A percentile compares a stretch with the other conserved stretches of the same genome.
Evolutionary conservation across 2,113 vertebrate genomes (phyloP).

Genomic region (Paratilapia polleni): DNA sequence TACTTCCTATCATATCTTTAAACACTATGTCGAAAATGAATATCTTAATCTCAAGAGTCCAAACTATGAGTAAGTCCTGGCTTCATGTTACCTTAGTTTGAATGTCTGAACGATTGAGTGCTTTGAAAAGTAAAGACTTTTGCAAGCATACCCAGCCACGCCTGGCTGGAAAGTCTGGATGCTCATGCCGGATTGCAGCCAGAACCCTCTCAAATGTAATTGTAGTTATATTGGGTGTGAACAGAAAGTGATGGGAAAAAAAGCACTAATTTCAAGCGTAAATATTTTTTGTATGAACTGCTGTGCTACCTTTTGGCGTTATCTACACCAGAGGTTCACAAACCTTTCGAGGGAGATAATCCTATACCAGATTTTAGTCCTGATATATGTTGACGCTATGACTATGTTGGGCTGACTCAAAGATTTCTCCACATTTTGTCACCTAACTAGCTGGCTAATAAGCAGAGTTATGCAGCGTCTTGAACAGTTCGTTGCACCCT

Average conservation of each 20-base stretch:
- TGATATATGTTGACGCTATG: background rate
- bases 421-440: background rate
- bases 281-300: background rate
- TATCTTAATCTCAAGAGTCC: background rate
- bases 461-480: background rate
- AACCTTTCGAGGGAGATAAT: background rate
- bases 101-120: background rate
- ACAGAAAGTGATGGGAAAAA: too few species aligned
- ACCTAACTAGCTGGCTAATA: background rate
- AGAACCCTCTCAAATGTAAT: rapidly evolving
- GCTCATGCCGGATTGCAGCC: background rate
- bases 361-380: background rate
- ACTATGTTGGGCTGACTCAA: background rate
- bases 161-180: background rate
- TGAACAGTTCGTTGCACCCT: too few species aligned
- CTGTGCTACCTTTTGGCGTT: background rate
- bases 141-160: background rate
- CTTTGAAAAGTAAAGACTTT: background rate
- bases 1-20: background rate
- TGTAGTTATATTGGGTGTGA: too few species aligned
- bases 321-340: background rate
- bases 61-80: rapidly evolving
- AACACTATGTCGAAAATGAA: background rate
- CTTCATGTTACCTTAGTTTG: background rate
- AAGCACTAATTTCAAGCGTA: background rate